Evolutionary conservation across 1,140 invertebrate species (phyloP).

Genomic region (Uloborus diversus): DNA sequence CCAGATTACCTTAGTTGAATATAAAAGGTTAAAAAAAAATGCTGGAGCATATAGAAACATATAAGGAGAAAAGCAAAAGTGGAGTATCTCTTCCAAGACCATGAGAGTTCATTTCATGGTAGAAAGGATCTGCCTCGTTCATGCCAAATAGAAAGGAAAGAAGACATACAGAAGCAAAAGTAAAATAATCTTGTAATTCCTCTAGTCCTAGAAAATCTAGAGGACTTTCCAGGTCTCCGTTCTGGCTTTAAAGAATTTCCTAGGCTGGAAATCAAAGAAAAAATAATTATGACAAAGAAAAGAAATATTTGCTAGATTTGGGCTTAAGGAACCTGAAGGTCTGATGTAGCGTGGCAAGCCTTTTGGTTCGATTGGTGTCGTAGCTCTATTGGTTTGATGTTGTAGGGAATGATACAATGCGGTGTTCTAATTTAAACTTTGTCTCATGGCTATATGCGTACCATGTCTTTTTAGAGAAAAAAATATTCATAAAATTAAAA

Average conservation of each 20-base stretch:
- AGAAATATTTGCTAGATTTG: not conserved
- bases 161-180: constrained; percentile 4
- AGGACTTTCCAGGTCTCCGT: not conserved
- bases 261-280: no score
- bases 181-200: not conserved
- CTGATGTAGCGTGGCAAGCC: not conserved
- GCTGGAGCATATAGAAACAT: no score
- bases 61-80: no score
- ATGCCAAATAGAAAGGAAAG: constrained; percentile 18
- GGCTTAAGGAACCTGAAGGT: not conserved
- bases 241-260: not conserved
- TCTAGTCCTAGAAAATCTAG: not conserved
- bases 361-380: not conserved
- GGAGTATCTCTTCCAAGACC: not conserved
- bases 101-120: constrained; percentile 38
- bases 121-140: constrained; percentile 27
- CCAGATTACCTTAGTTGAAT: no score
- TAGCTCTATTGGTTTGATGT: no score
- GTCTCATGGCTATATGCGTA: no score
- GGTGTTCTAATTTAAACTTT: no score
- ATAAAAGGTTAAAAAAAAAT: no score
- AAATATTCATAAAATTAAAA: no score
- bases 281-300: no score
- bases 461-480: no score
- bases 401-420: no score